These are phyloP conservation scores for Dioctria linearis DNA, from an alignment of 2,888 invertebrate species.

Conservation along the genomic window DNA sequence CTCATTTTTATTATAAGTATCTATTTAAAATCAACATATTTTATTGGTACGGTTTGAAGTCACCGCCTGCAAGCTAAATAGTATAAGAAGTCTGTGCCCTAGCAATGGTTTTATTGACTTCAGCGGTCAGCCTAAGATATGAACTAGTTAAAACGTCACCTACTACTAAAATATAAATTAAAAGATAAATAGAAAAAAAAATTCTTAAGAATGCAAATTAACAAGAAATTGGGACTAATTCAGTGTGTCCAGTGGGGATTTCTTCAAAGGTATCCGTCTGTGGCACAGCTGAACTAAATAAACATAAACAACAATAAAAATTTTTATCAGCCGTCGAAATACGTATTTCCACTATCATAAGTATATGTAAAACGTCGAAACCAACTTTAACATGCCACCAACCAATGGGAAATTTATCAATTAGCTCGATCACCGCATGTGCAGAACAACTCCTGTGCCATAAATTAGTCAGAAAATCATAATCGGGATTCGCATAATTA, in stretches of 20 bases:
- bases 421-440: conserved; percentile 50
- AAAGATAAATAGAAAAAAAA: background rate
- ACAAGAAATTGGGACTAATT: background rate
- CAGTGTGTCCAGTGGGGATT: background rate
- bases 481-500: conserved; percentile 50
- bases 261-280: background rate
- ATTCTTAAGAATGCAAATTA: conserved; percentile 7
- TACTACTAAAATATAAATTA: too few species aligned
- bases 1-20: too few species aligned
- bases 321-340: background rate
- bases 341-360: background rate
- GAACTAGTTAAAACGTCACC: too few species aligned
- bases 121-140: too few species aligned
- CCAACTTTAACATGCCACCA: background rate
- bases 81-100: too few species aligned
- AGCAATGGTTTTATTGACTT: too few species aligned
- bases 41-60: background rate
- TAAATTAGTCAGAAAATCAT: conserved; percentile 51
- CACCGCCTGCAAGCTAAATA: background rate
- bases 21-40: too few species aligned
- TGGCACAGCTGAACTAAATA: background rate
- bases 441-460: conserved; percentile 34
- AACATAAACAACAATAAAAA: conserved; percentile 10
- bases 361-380: background rate
- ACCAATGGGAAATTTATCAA: conserved; percentile 42